Conservation (phyloP, 92 coral and sea anemone genomes). For the Zoanthus sociatus region DNA sequence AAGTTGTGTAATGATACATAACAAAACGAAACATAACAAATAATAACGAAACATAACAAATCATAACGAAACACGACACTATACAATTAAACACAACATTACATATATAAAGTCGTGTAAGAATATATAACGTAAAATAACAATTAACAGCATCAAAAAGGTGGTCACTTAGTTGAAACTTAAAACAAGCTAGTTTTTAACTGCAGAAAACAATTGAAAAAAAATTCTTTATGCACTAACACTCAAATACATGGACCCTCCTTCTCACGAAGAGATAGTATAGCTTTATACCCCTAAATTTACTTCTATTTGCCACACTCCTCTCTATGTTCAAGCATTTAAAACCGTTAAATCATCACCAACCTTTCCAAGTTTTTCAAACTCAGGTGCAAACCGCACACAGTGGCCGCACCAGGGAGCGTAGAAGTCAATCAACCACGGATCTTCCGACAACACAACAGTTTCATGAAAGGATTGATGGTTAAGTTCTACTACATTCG, state of each 20-base stretch:
- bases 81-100: neutral
- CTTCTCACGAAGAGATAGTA: too few species aligned
- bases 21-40: neutral
- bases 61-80: too few species aligned
- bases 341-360: neutral
- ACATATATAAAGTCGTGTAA: neutral
- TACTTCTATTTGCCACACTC: too few species aligned
- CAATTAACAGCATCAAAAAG: too few species aligned
- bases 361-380: conserved; percentile 91
- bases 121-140: neutral
- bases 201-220: too few species aligned
- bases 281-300: too few species aligned
- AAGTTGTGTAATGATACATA: neutral
- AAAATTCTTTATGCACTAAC: too few species aligned
- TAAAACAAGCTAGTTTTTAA: too few species aligned
- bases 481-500: conserved; percentile 78
- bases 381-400: conserved; percentile 95
- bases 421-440: conserved; percentile 95
- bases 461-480: conserved; percentile 69
- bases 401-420: conserved; percentile 99
- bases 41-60: neutral
- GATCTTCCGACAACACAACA: conserved; percentile 76
- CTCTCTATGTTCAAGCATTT: too few species aligned
- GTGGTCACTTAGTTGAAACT: too few species aligned
- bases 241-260: too few species aligned